Evolutionary conservation across 1,140 invertebrate genomes (phyloP).

Genomic region (Drosophila prosaltans): DNA sequence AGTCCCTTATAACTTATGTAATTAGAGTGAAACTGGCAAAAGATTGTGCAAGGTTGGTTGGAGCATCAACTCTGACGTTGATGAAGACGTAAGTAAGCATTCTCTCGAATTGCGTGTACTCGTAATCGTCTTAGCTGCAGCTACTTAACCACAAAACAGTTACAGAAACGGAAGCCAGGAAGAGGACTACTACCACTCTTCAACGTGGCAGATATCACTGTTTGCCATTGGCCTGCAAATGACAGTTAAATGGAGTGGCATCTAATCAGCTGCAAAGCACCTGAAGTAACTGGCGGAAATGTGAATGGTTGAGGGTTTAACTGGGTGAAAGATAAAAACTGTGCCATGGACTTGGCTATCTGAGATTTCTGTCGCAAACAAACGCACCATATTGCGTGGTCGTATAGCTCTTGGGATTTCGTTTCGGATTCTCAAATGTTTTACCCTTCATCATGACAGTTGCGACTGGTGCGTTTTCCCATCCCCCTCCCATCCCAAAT

Average conservation of each 20-base stretch:
- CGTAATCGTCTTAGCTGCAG: constrained; percentile 16
- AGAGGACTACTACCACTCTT: background rate
- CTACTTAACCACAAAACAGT: constrained; percentile 16
- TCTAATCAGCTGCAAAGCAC: constrained; percentile 50
- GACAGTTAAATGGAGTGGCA: constrained; percentile 57
- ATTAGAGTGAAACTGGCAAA: constrained; percentile 12
- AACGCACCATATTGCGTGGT: constrained; percentile 46
- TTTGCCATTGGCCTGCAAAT: constrained; percentile 42
- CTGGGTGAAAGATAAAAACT: background rate
- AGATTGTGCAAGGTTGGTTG: constrained; percentile 14
- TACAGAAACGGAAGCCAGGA: constrained; percentile 7
- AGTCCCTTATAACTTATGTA: constrained; percentile 37
- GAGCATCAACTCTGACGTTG: constrained; percentile 9
- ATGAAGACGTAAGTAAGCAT: constrained; percentile 16
- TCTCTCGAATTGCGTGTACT: background rate
- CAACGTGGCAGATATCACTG: background rate
- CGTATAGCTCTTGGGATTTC: constrained; percentile 18
- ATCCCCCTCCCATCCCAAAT: background rate
- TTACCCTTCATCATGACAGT: constrained; percentile 4
- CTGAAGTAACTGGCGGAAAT: background rate
- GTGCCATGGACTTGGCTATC: constrained; percentile 19
- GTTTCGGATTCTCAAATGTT: background rate
- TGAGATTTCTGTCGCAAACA: constrained; percentile 48
- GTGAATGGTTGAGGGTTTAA: background rate
- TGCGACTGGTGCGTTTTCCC: constrained; percentile 5